Conservation (phyloP, 2,888 invertebrate species). For the Halictus ligatus region DNA sequence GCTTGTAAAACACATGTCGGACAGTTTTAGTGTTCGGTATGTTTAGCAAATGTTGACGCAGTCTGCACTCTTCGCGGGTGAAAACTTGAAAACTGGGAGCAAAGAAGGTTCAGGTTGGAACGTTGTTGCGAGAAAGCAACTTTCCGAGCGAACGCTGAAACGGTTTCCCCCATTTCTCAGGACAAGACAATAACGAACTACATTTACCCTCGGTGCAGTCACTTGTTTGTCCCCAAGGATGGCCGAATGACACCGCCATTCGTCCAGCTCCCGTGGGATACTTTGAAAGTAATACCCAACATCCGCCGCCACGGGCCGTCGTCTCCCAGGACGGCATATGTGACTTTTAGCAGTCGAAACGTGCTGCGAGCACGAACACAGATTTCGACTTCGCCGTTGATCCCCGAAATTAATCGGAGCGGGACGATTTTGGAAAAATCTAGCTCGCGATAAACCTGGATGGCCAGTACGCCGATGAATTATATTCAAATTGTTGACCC, state of each 20-base stretch:
- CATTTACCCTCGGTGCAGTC: conserved; percentile 77
- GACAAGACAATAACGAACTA: conserved; percentile 76
- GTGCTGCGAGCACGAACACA: conserved; percentile 27
- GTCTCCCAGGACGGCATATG: conserved; percentile 76
- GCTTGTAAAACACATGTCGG: not conserved
- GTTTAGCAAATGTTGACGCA: not conserved
- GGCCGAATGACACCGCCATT: conserved; percentile 78
- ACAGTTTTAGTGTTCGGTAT: not conserved
- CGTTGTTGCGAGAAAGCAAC: conserved; percentile 15
- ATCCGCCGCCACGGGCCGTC: conserved; percentile 70
- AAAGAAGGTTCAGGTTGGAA: not conserved
- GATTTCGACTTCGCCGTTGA: conserved; percentile 24
- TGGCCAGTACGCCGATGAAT: not conserved
- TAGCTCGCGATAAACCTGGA: not conserved
- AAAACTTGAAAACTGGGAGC: not conserved
- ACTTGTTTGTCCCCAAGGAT: conserved; percentile 81
- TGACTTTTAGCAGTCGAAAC: conserved; percentile 69
- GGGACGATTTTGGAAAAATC: not conserved
- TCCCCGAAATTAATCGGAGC: conserved; percentile 3
- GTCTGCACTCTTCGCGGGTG: not conserved
- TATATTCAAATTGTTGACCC: not conserved
- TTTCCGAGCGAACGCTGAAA: conserved; percentile 41
- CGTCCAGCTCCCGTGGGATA: conserved; percentile 77
- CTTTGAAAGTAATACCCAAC: conserved; percentile 81
- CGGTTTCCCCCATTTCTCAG: conserved; percentile 72